These are phyloP conservation scores for Columba livia DNA, from an alignment of 2,113 vertebrate species.

Conservation along the genomic window DNA sequence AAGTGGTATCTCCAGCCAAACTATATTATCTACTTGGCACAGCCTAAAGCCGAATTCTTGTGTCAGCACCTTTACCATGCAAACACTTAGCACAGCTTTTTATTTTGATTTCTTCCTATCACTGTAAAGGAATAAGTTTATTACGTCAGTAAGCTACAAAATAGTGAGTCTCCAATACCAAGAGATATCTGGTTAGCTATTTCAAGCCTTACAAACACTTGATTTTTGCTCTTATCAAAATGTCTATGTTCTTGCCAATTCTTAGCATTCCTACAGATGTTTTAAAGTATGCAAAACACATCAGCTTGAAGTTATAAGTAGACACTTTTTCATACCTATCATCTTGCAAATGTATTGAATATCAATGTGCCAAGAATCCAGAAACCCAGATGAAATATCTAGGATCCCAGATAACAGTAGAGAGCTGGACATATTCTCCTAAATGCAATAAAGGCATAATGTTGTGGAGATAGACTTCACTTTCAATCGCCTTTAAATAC, in stretches of 20 bases:
- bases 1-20: neutral
- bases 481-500: neutral
- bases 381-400: neutral
- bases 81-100: rapidly evolving
- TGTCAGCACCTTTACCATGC: neutral
- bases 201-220: neutral
- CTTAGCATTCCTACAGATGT: neutral
- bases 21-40: neutral
- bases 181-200: neutral
- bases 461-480: neutral
- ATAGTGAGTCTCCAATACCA: neutral
- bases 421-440: neutral
- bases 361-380: neutral
- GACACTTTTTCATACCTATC: neutral
- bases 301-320: neutral
- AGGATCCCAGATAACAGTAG: neutral
- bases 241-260: neutral
- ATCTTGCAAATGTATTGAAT: neutral
- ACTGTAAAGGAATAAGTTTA: neutral
- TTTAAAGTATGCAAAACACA: neutral
- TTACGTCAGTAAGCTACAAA: neutral
- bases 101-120: neutral
- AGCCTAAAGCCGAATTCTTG: neutral
- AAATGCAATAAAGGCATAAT: neutral
- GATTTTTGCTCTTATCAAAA: neutral